Evolutionary conservation across 1,140 invertebrate genomes (phyloP).

Genomic region (Zaprionus ghesquierei): DNA sequence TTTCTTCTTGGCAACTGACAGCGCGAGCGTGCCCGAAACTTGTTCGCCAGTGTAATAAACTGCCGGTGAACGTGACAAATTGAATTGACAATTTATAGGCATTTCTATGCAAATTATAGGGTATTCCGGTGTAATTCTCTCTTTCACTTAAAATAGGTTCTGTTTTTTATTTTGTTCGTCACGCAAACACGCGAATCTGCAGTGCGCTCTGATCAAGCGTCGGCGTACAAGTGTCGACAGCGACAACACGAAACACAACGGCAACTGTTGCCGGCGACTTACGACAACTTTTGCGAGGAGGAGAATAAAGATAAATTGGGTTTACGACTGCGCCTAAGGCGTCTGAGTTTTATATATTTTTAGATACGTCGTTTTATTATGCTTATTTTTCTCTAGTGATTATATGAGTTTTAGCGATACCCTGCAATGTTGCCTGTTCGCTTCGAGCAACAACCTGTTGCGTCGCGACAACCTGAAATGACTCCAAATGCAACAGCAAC

Average conservation of each 20-base stretch:
- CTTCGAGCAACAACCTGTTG: slow-evolving; percentile 23
- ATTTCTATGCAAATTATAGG: slow-evolving; percentile 49
- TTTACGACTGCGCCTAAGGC: slow-evolving; percentile 34
- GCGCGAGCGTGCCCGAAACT: slow-evolving; percentile 45
- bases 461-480: slow-evolving; percentile 15
- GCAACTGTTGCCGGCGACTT: slow-evolving; percentile 35
- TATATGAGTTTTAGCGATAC: neutral
- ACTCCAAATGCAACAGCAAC: neutral
- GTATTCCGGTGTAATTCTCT: slow-evolving; percentile 8
- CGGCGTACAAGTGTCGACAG: slow-evolving; percentile 20
- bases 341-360: slow-evolving; percentile 28
- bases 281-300: slow-evolving; percentile 3
- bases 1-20: slow-evolving; percentile 46
- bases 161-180: neutral
- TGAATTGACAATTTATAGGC: slow-evolving; percentile 58
- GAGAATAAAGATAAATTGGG: slow-evolving; percentile 48
- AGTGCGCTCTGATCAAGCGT: slow-evolving; percentile 31
- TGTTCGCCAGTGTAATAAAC: slow-evolving; percentile 68
- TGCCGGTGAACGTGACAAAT: slow-evolving; percentile 57
- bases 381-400: slow-evolving; percentile 1
- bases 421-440: neutral
- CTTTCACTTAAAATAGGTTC: neutral
- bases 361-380: neutral
- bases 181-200: slow-evolving; percentile 41
- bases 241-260: slow-evolving; percentile 9